Evolutionary conservation across 2,888 invertebrate species (phyloP).

Genomic region (Ophion ellenae): DNA sequence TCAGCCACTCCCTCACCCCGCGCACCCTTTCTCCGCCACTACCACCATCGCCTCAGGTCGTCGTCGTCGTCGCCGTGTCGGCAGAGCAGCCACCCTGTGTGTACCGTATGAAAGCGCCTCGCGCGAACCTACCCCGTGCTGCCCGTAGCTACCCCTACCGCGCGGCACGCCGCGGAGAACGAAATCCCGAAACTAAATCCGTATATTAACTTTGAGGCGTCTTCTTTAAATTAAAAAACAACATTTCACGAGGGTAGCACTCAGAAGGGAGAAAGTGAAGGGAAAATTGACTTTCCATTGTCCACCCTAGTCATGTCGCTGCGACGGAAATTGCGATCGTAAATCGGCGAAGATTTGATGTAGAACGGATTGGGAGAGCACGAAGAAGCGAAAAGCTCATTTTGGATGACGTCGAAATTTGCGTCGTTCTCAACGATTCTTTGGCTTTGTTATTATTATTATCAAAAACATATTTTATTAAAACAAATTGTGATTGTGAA

Average conservation of each 20-base stretch:
- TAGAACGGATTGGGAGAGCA: slow-evolving; percentile 31
- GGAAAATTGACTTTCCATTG: slow-evolving; percentile 25
- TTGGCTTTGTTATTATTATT: no score
- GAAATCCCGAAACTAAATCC: slow-evolving; percentile 83
- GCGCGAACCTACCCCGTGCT: slow-evolving; percentile 21
- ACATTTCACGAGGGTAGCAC: slow-evolving; percentile 78
- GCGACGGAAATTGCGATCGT: slow-evolving; percentile 42
- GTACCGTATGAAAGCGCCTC: slow-evolving; percentile 28
- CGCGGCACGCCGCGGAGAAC: slow-evolving; percentile 71
- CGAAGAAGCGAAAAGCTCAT: neutral
- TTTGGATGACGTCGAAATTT: neutral
- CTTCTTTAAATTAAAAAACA: slow-evolving; percentile 82
- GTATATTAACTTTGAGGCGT: slow-evolving; percentile 81
- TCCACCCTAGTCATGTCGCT: slow-evolving; percentile 6
- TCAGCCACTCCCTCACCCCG: slow-evolving; percentile 63
- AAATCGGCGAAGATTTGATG: slow-evolving; percentile 33
- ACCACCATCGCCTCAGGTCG: slow-evolving; percentile 48
- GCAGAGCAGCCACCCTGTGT: slow-evolving; percentile 37
- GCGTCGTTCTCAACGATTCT: no score
- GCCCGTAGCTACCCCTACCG: neutral
- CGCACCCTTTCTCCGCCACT: slow-evolving; percentile 44
- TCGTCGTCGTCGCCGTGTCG: slow-evolving; percentile 50
- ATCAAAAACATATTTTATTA: no score
- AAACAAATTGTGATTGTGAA: no score
- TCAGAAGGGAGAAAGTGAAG: slow-evolving; percentile 6